Conservation (phyloP, 2,888 invertebrate species). For the Hartigia nigra region DNA sequence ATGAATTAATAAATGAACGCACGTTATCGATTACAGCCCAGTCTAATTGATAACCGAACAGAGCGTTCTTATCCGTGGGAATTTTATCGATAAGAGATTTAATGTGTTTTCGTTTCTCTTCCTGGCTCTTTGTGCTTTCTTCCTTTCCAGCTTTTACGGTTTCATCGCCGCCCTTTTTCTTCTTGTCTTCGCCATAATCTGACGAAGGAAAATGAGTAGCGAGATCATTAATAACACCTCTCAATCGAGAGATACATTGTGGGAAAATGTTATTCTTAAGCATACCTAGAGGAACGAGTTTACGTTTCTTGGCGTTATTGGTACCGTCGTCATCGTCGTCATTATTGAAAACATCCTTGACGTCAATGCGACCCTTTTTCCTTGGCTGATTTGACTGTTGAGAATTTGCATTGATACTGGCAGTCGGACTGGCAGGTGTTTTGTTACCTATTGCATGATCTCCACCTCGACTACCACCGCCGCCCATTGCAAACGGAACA, state of each 20-base stretch:
- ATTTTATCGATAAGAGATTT: conserved; percentile 98
- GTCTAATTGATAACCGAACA: conserved; percentile 95
- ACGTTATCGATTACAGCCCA: conserved; percentile 85
- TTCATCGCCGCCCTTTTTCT: conserved; percentile 66
- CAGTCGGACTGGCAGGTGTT: conserved; percentile 61
- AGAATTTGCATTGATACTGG: conserved; percentile 41
- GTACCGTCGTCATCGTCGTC: conserved; percentile 79
- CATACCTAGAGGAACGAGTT: conserved; percentile 80
- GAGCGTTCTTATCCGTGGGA: conserved; percentile 95
- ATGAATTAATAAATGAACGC: conserved; percentile 8
- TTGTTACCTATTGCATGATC: conserved; percentile 60
- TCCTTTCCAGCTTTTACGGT: conserved; percentile 69
- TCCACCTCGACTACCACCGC: conserved; percentile 49
- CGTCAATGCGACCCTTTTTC: conserved; percentile 77
- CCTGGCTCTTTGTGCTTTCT: conserved; percentile 78
- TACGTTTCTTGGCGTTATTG: conserved; percentile 75
- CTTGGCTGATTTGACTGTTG: conserved; percentile 66
- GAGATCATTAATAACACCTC: not conserved
- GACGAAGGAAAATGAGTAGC: conserved; percentile 27
- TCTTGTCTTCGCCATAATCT: conserved; percentile 75
- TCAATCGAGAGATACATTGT: not conserved
- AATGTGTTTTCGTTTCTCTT: conserved; percentile 96
- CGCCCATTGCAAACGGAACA: conserved; percentile 63
- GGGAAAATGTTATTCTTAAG: not conserved
- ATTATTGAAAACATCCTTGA: conserved; percentile 87